phyloP scores from a whole-genome alignment of 2,797 vertebrate genomes.

The Darevskia nairensis region DNA sequence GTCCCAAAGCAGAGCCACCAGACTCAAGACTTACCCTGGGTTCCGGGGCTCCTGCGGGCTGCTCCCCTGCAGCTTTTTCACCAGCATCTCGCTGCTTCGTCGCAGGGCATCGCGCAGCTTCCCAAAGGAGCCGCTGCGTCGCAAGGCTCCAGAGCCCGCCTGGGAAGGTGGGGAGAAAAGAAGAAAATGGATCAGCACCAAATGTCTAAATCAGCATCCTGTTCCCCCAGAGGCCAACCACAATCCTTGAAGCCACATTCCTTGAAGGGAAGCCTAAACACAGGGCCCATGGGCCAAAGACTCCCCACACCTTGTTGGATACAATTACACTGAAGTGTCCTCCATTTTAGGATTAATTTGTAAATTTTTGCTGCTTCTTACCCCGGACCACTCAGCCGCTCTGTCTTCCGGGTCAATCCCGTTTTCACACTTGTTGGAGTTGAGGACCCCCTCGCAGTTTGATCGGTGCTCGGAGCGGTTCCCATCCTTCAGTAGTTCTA shows the following conservation, averaged over 20 bases:
- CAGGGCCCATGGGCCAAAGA: too few relatives aligned
- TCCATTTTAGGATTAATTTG: background rate
- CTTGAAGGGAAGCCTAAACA: too few relatives aligned
- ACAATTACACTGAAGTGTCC: too few relatives aligned
- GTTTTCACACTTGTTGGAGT: slow-evolving; percentile 74
- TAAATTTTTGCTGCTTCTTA: slow-evolving; percentile 58
- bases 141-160: slow-evolving; percentile 87
- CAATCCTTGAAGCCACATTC: too few relatives aligned
- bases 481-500: slow-evolving; percentile 89
- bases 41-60: slow-evolving; percentile 87
- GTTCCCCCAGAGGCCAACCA: too few relatives aligned
- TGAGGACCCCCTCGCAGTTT: slow-evolving; percentile 73
- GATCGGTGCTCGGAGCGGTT: slow-evolving; percentile 76
- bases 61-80: slow-evolving; percentile 91
- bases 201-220: too few relatives aligned
- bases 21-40: slow-evolving; percentile 78
- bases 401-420: slow-evolving; percentile 80
- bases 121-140: slow-evolving; percentile 88
- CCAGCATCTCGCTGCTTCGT: slow-evolving; percentile 93
- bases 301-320: too few relatives aligned
- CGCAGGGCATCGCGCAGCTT: slow-evolving; percentile 90
- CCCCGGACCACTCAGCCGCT: slow-evolving; percentile 86
- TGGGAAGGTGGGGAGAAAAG: slow-evolving; percentile 46
- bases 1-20: background rate
- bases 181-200: background rate